These are phyloP conservation scores for Trichogramma evanescens DNA, from an alignment of 2,888 invertebrate species.

Conservation along the genomic window DNA sequence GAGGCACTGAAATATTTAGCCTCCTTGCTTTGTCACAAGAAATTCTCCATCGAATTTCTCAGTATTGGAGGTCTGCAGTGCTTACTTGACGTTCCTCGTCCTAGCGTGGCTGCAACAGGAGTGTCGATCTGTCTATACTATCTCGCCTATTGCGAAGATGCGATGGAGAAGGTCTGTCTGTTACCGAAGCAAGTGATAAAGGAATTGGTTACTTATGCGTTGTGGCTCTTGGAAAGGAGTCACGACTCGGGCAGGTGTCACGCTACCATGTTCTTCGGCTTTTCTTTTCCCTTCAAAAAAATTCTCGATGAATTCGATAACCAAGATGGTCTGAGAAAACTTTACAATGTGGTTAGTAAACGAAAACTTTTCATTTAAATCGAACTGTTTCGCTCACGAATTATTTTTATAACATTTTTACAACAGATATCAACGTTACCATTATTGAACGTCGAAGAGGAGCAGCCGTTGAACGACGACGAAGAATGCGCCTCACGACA, in stretches of 20 bases:
- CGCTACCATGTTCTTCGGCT: slow-evolving; percentile 95
- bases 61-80: slow-evolving; percentile 78
- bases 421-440: slow-evolving; percentile 74
- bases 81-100: slow-evolving; percentile 82
- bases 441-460: slow-evolving; percentile 65
- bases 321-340: slow-evolving; percentile 86
- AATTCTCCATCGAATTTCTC: slow-evolving; percentile 94
- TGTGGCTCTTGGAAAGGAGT: slow-evolving; percentile 93
- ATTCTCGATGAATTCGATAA: slow-evolving; percentile 91
- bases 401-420: not conserved
- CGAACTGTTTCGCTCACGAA: not conserved
- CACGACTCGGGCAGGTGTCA: slow-evolving; percentile 97
- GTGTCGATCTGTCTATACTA: slow-evolving; percentile 95
- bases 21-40: slow-evolving; percentile 92
- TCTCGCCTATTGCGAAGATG: slow-evolving; percentile 93
- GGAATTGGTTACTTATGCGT: slow-evolving; percentile 78
- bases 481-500: slow-evolving; percentile 85
- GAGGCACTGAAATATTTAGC: slow-evolving; percentile 94
- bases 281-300: slow-evolving; percentile 86
- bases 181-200: slow-evolving; percentile 71
- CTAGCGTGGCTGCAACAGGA: slow-evolving; percentile 92
- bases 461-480: slow-evolving; percentile 66
- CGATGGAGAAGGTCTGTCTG: slow-evolving; percentile 91
- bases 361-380: slow-evolving; percentile 18
- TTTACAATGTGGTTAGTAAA: slow-evolving; percentile 79